Base-by-base conservation (phyloP, 2,888 invertebrate genomes). In the Allygus modestus region DNA sequence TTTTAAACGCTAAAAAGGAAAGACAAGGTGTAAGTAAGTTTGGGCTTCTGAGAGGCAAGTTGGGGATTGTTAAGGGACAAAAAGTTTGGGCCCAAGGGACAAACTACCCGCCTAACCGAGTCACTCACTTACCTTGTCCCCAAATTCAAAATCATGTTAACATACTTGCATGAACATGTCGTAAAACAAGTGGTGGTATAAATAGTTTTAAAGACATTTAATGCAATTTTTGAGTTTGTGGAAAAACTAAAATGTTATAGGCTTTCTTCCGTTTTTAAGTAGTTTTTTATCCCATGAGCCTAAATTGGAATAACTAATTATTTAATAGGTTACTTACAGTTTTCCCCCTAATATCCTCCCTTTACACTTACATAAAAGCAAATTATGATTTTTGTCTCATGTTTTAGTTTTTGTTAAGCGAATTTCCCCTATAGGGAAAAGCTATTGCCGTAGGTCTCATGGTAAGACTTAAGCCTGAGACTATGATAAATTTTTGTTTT, bases 41-140 rank as follows among this genome's bases (percentile, higher is more conserved):
- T 65, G 17, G 7, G 4, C 28, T 28, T 65, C 65, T 20, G 71
- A 71, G n/a, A 71, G 71, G 71, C 41, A 71, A 71, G 71, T 71
- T 71, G 41, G 41, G 71, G 41, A 17, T 41, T 37, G 37, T 71
- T 71, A 71, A 23, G 41, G 69, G 41, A 20, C 71, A 41, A 23
- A 69, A 69, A 71, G 37, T 71, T 71, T 37, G 69, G 71, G 20
- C 71, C 41, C 71, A 71, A 71, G 71, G 71, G 71, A 71, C 71
- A 41, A 41, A 33, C 58, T 23, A 58, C 58, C 58, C 58, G 58
- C 65, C 65, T 65, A 65, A 65, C 65, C 28, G 65, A 65, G 65
- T 65, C 65, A 65, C 23, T 58, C 58, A 58, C 31, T 65, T 31
- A 0, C 54, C 20, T 4, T 20, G 65, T 28, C 65, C 65, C 31